A percentile compares a stretch with the other conserved stretches of the same genome.
Evolutionary conservation across 2,888 invertebrate species (phyloP).

Genomic region (Drosophila kanekoi): DNA sequence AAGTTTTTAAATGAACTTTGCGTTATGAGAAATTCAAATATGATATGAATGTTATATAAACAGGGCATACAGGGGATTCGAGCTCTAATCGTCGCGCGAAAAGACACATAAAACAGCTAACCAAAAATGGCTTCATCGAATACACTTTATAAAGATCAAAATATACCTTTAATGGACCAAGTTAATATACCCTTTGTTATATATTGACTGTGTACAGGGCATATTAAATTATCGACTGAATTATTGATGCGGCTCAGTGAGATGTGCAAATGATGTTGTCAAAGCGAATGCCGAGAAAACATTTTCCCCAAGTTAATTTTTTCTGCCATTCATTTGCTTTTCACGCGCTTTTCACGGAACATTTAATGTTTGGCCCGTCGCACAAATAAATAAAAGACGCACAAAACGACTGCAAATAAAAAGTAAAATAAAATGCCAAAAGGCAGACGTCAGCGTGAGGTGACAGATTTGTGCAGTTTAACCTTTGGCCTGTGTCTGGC

Average conservation of each 20-base stretch:
- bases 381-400: constrained; percentile 23
- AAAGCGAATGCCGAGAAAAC: constrained; percentile 27
- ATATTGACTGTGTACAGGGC: constrained; percentile 1
- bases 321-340: constrained; percentile 58
- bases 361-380: constrained; percentile 57
- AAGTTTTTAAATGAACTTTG: not conserved
- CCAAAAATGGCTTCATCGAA: too few species aligned
- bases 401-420: constrained; percentile 34
- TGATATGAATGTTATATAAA: too few species aligned
- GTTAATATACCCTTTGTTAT: not conserved
- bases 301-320: constrained; percentile 51
- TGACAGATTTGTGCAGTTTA: constrained; percentile 67
- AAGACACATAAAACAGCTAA: too few species aligned
- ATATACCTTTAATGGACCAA: too few species aligned
- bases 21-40: too few species aligned
- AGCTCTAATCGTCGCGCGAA: too few species aligned
- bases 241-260: constrained; percentile 59
- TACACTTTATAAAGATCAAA: not conserved
- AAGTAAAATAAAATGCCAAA: constrained; percentile 38
- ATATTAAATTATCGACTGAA: constrained; percentile 53
- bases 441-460: constrained; percentile 29
- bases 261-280: constrained; percentile 66
- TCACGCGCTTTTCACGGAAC: constrained; percentile 70
- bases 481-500: constrained; percentile 47
- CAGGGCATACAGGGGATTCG: too few species aligned